Evolutionary conservation across 2,113 vertebrate genomes (phyloP).

Genomic region (Suncus etruscus): DNA sequence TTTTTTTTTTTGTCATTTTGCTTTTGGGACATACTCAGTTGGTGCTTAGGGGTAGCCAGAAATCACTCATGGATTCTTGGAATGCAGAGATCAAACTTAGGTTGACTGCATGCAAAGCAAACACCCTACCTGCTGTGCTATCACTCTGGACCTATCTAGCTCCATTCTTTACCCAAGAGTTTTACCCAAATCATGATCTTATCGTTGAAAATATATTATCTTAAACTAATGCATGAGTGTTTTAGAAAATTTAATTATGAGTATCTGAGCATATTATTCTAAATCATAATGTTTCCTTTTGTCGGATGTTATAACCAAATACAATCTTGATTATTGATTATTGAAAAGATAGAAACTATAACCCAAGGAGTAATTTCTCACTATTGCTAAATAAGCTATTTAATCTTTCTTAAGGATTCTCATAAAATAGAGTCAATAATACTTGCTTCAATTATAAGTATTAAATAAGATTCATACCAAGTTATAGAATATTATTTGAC

Average conservation of each 20-base stretch:
- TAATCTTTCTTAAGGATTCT: slow-evolving; percentile 54
- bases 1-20: too few species aligned
- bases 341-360: slow-evolving; percentile 55
- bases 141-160: too few species aligned
- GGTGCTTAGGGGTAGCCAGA: too few species aligned
- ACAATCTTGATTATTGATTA: slow-evolving; percentile 46
- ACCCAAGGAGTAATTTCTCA: slow-evolving; percentile 58
- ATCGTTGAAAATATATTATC: slow-evolving; percentile 44
- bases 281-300: slow-evolving; percentile 49
- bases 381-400: slow-evolving; percentile 9
- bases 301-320: slow-evolving; percentile 62
- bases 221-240: slow-evolving; percentile 33
- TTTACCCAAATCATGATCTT: slow-evolving; percentile 39
- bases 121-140: too few species aligned
- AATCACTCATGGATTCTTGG: too few species aligned
- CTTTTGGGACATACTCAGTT: too few species aligned
- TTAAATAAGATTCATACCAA: slow-evolving; percentile 51
- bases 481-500: slow-evolving; percentile 18
- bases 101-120: too few species aligned
- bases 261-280: slow-evolving; percentile 21
- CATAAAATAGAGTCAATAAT: slow-evolving; percentile 39
- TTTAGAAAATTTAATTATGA: slow-evolving; percentile 60
- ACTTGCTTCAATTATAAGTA: slow-evolving; percentile 8
- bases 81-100: too few species aligned
- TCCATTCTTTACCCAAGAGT: not conserved